Percentiles rank a stretch among this genome's conserved stretches.
phyloP scores from a whole-genome alignment of 2,888 invertebrate species.

The Melipona bicolor region DNA sequence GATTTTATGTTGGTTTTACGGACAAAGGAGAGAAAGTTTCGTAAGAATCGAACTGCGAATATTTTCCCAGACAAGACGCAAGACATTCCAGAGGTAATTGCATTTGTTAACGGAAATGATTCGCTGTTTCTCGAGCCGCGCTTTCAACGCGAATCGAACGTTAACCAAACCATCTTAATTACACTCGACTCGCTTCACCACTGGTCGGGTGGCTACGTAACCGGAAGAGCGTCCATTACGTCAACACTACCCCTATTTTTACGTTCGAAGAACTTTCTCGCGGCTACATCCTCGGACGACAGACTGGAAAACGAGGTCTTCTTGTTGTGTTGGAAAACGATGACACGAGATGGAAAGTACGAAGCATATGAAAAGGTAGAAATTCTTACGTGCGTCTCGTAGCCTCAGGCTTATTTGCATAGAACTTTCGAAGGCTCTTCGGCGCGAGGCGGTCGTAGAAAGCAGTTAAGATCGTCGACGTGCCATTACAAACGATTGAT shows the following conservation, averaged over 20 bases:
- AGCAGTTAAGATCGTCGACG: slow-evolving; percentile 43
- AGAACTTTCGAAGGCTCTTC: slow-evolving; percentile 66
- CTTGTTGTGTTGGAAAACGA: slow-evolving; percentile 22
- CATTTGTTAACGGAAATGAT: background rate
- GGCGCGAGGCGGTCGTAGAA: slow-evolving; percentile 48
- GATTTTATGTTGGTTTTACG: background rate
- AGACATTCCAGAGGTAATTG: background rate
- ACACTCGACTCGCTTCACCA: background rate
- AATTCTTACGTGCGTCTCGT: slow-evolving; percentile 34
- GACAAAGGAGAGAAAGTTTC: background rate
- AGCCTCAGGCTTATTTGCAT: slow-evolving; percentile 59
- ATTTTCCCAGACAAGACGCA: background rate
- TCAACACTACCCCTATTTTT: slow-evolving; percentile 35
- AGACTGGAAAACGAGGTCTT: slow-evolving; percentile 3
- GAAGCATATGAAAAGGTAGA: slow-evolving; percentile 30
- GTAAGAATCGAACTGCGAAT: background rate
- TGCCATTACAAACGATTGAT: slow-evolving; percentile 22
- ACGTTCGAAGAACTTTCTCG: slow-evolving; percentile 55
- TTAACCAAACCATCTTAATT: background rate
- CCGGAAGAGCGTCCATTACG: slow-evolving; percentile 16
- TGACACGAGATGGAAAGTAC: slow-evolving; percentile 57
- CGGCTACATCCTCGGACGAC: background rate
- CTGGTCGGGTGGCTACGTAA: slow-evolving; percentile 4
- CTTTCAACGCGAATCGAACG: background rate
- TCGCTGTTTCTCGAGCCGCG: background rate